Conservation (phyloP, 2,888 invertebrate species). For the Theretra japonica region DNA sequence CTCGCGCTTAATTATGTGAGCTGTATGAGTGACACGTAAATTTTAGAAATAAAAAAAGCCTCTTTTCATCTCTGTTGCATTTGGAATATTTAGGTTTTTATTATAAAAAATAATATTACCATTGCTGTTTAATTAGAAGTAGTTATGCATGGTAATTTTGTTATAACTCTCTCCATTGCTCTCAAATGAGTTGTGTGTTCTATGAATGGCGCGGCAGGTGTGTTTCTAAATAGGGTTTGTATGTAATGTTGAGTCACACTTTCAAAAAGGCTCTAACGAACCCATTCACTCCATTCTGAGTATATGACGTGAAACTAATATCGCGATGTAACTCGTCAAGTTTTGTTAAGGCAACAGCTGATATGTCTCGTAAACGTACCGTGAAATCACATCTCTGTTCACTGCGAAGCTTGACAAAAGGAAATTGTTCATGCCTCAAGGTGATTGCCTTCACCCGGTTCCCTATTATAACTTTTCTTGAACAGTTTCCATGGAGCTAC, state of each 20-base stretch:
- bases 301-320: slow-evolving; percentile 4
- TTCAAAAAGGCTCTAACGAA: slow-evolving; percentile 7
- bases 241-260: background rate
- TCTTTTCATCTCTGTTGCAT: background rate
- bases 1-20: slow-evolving; percentile 2
- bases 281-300: slow-evolving; percentile 7
- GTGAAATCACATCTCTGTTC: slow-evolving; percentile 63
- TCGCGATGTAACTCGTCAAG: slow-evolving; percentile 39
- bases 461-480: slow-evolving; percentile 51
- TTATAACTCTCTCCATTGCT: too few relatives aligned
- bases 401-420: slow-evolving; percentile 58
- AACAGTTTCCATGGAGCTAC: slow-evolving; percentile 38
- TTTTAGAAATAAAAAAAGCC: background rate
- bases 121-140: too few relatives aligned
- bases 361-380: slow-evolving; percentile 55
- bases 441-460: slow-evolving; percentile 52
- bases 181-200: background rate
- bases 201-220: background rate
- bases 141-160: too few relatives aligned
- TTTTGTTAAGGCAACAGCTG: slow-evolving; percentile 36
- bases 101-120: too few relatives aligned
- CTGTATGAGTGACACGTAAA: background rate
- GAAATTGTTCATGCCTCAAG: slow-evolving; percentile 56
- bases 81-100: too few relatives aligned
- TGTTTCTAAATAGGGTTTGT: background rate